Conservation (phyloP, 2,888 invertebrate species). For the Eretmocerus hayati region DNA sequence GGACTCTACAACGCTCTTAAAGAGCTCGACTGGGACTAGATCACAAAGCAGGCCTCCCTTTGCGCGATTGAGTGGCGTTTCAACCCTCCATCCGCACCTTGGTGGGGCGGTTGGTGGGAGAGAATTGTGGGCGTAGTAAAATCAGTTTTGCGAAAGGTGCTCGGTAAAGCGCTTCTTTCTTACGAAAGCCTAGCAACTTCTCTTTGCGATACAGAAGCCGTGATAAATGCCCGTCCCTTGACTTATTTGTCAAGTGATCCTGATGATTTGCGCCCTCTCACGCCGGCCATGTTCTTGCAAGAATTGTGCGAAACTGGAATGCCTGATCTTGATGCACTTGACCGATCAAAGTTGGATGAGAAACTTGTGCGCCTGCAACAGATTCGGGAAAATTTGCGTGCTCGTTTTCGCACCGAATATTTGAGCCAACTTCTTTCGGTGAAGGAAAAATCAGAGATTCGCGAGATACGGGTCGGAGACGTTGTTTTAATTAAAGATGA, state of each 20-base stretch:
- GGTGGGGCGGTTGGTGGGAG: slow-evolving; percentile 47
- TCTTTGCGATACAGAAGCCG: slow-evolving; percentile 34
- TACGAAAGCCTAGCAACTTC: slow-evolving; percentile 33
- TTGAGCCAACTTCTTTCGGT: slow-evolving; percentile 9
- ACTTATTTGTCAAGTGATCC: slow-evolving; percentile 26
- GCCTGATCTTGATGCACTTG: slow-evolving; percentile 13
- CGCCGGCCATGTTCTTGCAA: slow-evolving; percentile 21
- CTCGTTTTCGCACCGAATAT: slow-evolving; percentile 19
- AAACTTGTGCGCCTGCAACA: slow-evolving; percentile 7
- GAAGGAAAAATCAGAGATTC: background rate
- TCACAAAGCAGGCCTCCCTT: slow-evolving; percentile 3
- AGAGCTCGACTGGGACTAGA: slow-evolving; percentile 28
- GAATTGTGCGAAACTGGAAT: slow-evolving; percentile 2
- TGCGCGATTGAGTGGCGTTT: slow-evolving; percentile 32
- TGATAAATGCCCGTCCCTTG: slow-evolving; percentile 39
- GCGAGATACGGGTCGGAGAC: slow-evolving; percentile 17
- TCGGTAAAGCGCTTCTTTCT: slow-evolving; percentile 34
- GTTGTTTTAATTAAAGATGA: slow-evolving; percentile 23
- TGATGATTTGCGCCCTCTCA: background rate
- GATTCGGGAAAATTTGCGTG: slow-evolving; percentile 10
- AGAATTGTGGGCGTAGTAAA: slow-evolving; percentile 41
- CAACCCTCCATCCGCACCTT: slow-evolving; percentile 41
- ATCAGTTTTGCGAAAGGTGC: slow-evolving; percentile 31
- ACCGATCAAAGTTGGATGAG: background rate
- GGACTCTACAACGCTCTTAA: slow-evolving; percentile 30